phyloP scores from a whole-genome alignment of 2,113 vertebrate genomes.

The Salminus brasiliensis region DNA sequence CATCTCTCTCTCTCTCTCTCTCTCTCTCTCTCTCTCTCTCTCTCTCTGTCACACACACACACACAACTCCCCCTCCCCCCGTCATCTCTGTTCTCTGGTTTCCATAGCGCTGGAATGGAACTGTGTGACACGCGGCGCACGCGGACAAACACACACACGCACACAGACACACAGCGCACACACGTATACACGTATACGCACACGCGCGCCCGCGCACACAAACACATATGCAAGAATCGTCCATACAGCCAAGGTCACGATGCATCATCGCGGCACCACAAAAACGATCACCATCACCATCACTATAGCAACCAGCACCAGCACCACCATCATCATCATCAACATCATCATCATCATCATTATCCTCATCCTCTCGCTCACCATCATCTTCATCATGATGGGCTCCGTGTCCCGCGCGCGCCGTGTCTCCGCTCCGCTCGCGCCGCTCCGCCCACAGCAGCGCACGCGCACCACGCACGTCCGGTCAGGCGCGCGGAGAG shows the following conservation, averaged over 20 bases:
- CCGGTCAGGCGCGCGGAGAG: constrained; percentile 48
- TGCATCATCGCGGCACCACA: constrained; percentile 67
- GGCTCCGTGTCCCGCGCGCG: constrained; percentile 30
- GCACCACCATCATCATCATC: constrained; percentile 27
- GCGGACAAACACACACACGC: constrained; percentile 58
- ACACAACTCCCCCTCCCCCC: constrained; percentile 88
- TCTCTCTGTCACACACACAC: constrained; percentile 77
- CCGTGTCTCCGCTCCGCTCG: constrained; percentile 36
- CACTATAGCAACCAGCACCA: constrained; percentile 19
- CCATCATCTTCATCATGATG: constrained; percentile 61
- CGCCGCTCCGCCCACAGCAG: constrained; percentile 26
- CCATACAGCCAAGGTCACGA: constrained; percentile 99
- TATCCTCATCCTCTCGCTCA: not conserved
- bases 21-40: constrained; percentile 72
- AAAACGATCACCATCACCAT: not conserved
- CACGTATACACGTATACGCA: constrained; percentile 55
- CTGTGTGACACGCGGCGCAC: constrained; percentile 73
- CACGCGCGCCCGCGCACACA: not conserved
- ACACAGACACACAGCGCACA: not conserved
- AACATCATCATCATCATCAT: not conserved
- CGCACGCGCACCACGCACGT: constrained; percentile 43
- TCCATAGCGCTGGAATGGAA: constrained; percentile 66
- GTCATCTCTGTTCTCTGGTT: constrained; percentile 76
- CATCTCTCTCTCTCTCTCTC: constrained; percentile 61
- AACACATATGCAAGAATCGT: constrained; percentile 91